Base-by-base conservation (phyloP, 2,113 vertebrate genomes). In the Plecotus auritus region DNA sequence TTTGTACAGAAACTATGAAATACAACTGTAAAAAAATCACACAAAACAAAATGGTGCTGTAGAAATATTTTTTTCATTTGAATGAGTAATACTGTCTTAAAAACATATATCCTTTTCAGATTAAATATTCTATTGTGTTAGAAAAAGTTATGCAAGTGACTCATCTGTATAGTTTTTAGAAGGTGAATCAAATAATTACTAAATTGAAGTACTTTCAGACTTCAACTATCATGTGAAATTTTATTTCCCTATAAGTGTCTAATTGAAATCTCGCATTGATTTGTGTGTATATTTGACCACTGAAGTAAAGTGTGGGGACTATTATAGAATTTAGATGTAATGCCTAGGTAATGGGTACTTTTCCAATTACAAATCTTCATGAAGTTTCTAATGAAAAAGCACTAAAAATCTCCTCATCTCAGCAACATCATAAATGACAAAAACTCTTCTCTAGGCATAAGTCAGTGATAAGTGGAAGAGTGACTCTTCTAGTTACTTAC, bases 61-160 rank as follows among this genome's bases (percentile, higher is more conserved):
- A 90, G 59, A 88, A 76, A n/a, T 97, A 61, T 96, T 96, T 89
- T 45, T 95, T 97, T 95, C 51, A 84, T 13, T 80, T 35, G 89
- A 97, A 91, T 12, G 85, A 92, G 45, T 74, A 96, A 61, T 90
- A 4, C 17, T 84, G 2, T 56, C 81, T 97, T 89, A 81, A 81
- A 95, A 92, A 64, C 32, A 5, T 37, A 22, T 54, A 30, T 89
- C 91, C 45, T 85, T 88, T 95, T 95, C 64, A 83, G 7, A 84
- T 91, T 96, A 90, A 81, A 74, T 88, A 74, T 91, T 93, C 32
- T 30, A 66, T 80, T 97, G 16, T 70, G 2, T 89, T 93, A 69
- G 59, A 67, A 45, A 81, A 5, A 92, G 45, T 93, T 84, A 72
- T 72, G 7, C 72, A 90, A 76, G 22, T 78, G 9, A 94, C 45